Evolutionary conservation across 2,888 invertebrate genomes (phyloP).

Genomic region (Melipona bicolor): DNA sequence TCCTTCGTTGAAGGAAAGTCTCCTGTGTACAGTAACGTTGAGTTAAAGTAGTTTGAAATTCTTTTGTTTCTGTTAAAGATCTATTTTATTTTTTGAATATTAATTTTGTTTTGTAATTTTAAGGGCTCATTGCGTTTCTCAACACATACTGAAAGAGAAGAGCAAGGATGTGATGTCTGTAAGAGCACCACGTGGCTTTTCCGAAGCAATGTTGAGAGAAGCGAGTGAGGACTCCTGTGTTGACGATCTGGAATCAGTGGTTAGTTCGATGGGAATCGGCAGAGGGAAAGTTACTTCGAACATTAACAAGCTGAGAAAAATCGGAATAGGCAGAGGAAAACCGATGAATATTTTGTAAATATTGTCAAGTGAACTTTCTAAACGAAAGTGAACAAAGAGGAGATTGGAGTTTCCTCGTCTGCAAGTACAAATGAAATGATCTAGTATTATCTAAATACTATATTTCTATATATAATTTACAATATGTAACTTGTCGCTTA

Average conservation of each 20-base stretch:
- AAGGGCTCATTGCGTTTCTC: constrained; percentile 63
- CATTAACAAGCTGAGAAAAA: neutral
- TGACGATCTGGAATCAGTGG: constrained; percentile 60
- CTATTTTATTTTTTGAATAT: neutral
- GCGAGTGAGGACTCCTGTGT: constrained; percentile 28
- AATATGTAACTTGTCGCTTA: constrained; percentile 37
- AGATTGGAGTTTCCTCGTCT: neutral
- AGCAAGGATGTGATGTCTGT: constrained; percentile 10
- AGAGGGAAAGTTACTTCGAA: constrained; percentile 55
- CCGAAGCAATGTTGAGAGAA: constrained; percentile 68
- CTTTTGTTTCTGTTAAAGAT: neutral
- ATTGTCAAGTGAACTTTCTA: neutral
- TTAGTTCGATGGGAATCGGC: constrained; percentile 63
- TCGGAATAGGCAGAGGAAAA: constrained; percentile 56
- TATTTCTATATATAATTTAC: constrained; percentile 40
- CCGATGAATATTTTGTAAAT: neutral
- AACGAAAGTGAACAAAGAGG: neutral
- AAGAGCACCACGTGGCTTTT: constrained; percentile 68
- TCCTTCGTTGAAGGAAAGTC: neutral
- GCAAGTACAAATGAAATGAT: constrained; percentile 12
- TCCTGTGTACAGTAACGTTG: neutral
- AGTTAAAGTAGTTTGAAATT: constrained; percentile 12
- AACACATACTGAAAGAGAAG: constrained; percentile 60
- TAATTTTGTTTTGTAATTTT: neutral
- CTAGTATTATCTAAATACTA: constrained; percentile 20